phyloP scores from a whole-genome alignment of 2,797 vertebrate genomes.

The Brotogeris chrysoptera region DNA sequence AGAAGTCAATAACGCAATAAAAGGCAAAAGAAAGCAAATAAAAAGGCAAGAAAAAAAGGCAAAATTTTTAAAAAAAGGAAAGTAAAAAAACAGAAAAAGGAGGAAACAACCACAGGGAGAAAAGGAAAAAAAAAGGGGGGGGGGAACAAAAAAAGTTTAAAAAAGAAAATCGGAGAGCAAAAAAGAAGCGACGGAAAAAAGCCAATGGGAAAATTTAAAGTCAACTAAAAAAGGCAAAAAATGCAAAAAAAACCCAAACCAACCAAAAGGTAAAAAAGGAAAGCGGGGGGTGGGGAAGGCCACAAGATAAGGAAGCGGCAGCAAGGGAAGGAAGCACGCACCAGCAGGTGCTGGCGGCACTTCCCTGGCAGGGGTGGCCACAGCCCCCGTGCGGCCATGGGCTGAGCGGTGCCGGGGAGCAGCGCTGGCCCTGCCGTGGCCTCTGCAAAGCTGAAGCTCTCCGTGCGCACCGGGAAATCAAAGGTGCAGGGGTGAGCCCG shows the following conservation, averaged over 20 bases:
- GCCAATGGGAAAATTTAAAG: neutral
- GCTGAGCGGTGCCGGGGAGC: neutral
- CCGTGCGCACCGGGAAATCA: neutral
- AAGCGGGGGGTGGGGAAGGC: accelerated
- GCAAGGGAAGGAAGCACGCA: neutral
- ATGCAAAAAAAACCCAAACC: accelerated
- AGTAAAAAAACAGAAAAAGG: too few relatives aligned
- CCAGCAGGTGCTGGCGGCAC: neutral
- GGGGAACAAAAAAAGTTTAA: accelerated
- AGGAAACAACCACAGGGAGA: neutral
- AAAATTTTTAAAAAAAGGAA: accelerated
- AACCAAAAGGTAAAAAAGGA: accelerated
- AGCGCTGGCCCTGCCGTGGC: neutral
- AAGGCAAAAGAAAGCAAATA: neutral
- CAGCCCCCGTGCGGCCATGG: neutral
- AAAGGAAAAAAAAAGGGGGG: neutral
- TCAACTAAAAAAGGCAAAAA: accelerated
- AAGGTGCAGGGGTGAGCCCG: neutral
- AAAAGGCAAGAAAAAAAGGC: accelerated
- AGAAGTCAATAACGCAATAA: too few relatives aligned
- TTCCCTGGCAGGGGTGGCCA: neutral
- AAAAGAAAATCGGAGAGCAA: too few relatives aligned
- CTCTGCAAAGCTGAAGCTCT: neutral
- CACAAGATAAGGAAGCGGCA: neutral
- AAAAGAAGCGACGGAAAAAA: too few relatives aligned